Base-by-base conservation (phyloP, 1,140 invertebrate genomes). In the Trichonephila clavipes region DNA sequence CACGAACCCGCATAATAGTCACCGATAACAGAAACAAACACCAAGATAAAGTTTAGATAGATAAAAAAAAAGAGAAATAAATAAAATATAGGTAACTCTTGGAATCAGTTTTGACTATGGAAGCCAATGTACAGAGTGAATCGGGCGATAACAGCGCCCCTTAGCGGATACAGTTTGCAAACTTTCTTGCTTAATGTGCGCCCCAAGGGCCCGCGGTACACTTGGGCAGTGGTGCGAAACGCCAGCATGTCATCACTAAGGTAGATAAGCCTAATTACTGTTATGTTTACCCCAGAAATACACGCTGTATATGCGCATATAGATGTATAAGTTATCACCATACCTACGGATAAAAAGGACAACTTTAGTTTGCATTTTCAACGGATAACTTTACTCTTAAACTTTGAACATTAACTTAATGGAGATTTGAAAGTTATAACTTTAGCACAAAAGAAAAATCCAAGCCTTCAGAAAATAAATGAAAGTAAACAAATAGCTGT, bases 371-470 rank as follows among this genome's bases (percentile, higher is more conserved):
- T 91, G 72, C 90, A 85, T 91, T 91, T 83, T 91, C 58, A 40
- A 77, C 58, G 90, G 90, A 91, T 91, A 91, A 91, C 90, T 91
- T 91, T 72, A 59, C 90, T 69, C 90, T 92, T 92, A 92, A 92
- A 92, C 90, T 92, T 92, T 92, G 82, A 92, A 92, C 90, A 92
- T 92, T 92, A 92, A 92, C 61, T 86, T 92, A 92, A 92, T 92
- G 90, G 90, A 92, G 90, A 92, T 69, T 59, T 92, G 90, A 92
- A 92, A 92, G 90, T 92, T 92, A 92, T 92, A 92, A 92, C 61
- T 92, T 92, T 92, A 18, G 62, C 62, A 58, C 77, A 91, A 61
- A 91, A 72, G 81, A 83, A 85, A 83, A 72, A 81, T 44, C 61
- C 44, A n/a, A 51, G 69, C 28, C 19, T 77, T 77, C 28, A 77